Conservation (phyloP, 2,113 vertebrate genomes). For the Isurus oxyrinchus region DNA sequence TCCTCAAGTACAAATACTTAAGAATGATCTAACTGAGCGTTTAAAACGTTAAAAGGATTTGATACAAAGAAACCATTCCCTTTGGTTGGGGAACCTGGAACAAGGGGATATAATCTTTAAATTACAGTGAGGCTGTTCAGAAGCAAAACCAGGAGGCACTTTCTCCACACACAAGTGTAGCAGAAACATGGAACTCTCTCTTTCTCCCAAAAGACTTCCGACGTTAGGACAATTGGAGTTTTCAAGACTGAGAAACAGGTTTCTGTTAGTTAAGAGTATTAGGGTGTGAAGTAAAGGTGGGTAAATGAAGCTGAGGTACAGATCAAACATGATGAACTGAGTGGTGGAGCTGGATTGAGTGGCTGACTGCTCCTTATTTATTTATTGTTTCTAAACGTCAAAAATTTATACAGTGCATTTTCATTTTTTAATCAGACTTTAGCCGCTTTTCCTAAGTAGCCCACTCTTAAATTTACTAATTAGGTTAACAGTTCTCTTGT, state of each 20-base stretch:
- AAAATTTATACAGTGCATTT: neutral
- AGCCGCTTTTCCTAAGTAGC: neutral
- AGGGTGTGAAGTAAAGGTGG: neutral
- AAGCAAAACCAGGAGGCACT: neutral
- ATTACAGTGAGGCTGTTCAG: neutral
- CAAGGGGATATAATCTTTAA: neutral
- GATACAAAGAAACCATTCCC: neutral
- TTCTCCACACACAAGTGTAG: neutral
- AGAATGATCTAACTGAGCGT: neutral
- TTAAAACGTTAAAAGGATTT: neutral
- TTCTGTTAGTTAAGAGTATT: neutral
- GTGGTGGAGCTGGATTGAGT: neutral
- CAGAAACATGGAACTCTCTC: neutral
- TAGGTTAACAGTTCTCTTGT: neutral
- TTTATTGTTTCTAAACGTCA: neutral
- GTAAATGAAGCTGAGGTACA: neutral
- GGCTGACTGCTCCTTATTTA: neutral
- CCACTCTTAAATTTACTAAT: neutral
- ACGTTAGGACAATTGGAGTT: neutral
- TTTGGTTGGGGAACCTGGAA: neutral
- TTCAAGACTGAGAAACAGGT: neutral
- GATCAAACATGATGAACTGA: neutral
- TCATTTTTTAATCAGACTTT: neutral
- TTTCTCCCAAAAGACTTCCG: neutral
- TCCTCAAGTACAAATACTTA: neutral